A percentile compares a stretch with the other conserved stretches of the same genome.
These are phyloP conservation scores for Labia minor DNA, from an alignment of 2,888 invertebrate species.

Conservation along the genomic window DNA sequence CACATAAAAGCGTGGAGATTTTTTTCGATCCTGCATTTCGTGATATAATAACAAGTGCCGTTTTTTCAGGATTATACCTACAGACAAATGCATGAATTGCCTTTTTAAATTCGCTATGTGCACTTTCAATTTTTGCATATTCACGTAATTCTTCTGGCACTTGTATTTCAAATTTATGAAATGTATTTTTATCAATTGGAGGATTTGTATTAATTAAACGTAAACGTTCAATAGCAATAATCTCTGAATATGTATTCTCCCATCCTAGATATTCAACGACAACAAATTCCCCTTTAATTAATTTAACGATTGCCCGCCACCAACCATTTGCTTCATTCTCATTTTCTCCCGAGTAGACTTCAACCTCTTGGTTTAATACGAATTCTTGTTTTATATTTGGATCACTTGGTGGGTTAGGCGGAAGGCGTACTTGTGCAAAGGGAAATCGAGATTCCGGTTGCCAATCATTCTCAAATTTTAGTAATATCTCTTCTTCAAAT, in stretches of 20 bases:
- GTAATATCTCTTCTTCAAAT: conserved; percentile 38
- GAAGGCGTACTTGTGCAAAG: conserved; percentile 37
- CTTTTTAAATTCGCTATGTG: conserved; percentile 92
- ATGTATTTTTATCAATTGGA: conserved; percentile 38
- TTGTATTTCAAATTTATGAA: conserved; percentile 39
- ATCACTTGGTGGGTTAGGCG: conserved; percentile 23
- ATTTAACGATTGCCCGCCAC: conserved; percentile 41
- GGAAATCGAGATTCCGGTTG: conserved; percentile 39
- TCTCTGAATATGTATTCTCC: conserved; percentile 39
- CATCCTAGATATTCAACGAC: conserved; percentile 40
- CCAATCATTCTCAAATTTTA: conserved; percentile 41
- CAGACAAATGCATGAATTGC: conserved; percentile 83
- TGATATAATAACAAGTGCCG: conserved; percentile 74
- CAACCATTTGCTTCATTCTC: conserved; percentile 41
- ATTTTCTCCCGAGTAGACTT: conserved; percentile 37
- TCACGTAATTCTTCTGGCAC: conserved; percentile 43
- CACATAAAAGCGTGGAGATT: conserved; percentile 82
- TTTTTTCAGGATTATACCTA: conserved; percentile 77
- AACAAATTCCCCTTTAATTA: conserved; percentile 42
- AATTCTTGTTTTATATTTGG: conserved; percentile 30
- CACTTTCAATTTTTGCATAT: conserved; percentile 59
- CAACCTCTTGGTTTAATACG: conserved; percentile 38
- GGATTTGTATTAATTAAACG: conserved; percentile 38
- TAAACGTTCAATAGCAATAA: conserved; percentile 40
- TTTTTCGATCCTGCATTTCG: conserved; percentile 69